Conservation (phyloP, 1,140 invertebrate species). For the Leptopilina boulardi region DNA sequence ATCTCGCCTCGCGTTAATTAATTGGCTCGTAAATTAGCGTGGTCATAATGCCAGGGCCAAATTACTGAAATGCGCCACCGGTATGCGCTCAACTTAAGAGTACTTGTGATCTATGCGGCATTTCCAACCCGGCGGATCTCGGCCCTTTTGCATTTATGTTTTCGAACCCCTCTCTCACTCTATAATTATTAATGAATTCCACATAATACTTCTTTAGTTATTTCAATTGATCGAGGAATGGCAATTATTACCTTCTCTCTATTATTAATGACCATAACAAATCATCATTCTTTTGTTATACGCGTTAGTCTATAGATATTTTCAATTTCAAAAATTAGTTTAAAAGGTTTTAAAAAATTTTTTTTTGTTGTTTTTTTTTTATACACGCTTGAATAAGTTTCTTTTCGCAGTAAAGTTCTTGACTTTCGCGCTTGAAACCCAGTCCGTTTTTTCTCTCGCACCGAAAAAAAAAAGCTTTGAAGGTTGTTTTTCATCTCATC, state of each 20-base stretch:
- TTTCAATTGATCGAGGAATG: conserved; percentile 34
- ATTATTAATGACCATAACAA: neutral
- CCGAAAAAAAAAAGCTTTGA: neutral
- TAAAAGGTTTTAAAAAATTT: no score
- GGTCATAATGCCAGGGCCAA: conserved; percentile 64
- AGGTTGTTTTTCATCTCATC: conserved; percentile 17
- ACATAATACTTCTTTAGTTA: conserved; percentile 52
- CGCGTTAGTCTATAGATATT: no score
- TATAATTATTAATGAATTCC: conserved; percentile 60
- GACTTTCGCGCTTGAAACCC: neutral
- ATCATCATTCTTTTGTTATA: neutral
- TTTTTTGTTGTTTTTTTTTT: neutral
- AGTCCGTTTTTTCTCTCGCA: neutral
- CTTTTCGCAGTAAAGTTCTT: neutral
- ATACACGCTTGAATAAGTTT: neutral
- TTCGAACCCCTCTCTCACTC: neutral
- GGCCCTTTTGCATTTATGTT: conserved; percentile 24
- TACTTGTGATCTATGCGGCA: conserved; percentile 69
- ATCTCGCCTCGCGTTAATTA: conserved; percentile 66
- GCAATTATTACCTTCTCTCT: neutral
- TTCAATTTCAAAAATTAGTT: no score
- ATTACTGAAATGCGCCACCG: conserved; percentile 52
- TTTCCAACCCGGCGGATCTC: conserved; percentile 55
- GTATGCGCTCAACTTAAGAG: conserved; percentile 59
- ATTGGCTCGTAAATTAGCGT: conserved; percentile 73